phyloP scores from a whole-genome alignment of 2,888 invertebrate species.

The Philaethria dido region DNA sequence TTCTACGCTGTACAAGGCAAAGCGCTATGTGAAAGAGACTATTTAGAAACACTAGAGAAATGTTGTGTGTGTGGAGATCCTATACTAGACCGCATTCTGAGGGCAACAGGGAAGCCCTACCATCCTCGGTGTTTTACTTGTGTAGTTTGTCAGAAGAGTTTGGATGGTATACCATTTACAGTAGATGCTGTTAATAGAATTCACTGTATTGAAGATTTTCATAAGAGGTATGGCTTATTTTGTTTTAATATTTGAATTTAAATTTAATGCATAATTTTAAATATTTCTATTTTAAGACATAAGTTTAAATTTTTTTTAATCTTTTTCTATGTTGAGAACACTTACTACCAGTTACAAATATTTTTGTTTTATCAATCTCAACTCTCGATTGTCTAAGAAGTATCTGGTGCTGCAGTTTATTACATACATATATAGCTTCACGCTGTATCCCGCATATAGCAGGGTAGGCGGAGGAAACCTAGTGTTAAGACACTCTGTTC shows the following conservation, averaged over 20 bases:
- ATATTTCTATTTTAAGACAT: too few species aligned
- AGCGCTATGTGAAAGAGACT: slow-evolving; percentile 98
- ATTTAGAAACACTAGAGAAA: slow-evolving; percentile 97
- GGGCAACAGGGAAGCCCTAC: slow-evolving; percentile 98
- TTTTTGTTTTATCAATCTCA: too few species aligned
- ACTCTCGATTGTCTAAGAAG: too few species aligned
- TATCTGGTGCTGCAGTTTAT: too few species aligned
- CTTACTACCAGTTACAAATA: too few species aligned
- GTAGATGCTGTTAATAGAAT: slow-evolving; percentile 99
- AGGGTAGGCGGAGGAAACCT: too few species aligned
- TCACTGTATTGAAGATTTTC: slow-evolving; percentile 99
- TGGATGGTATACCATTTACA: slow-evolving; percentile 99
- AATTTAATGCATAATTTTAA: too few species aligned
- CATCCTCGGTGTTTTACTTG: slow-evolving; percentile 99
- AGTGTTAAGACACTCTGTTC: too few species aligned
- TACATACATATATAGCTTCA: too few species aligned
- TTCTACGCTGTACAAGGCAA: slow-evolving; percentile 98
- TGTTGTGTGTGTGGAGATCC: slow-evolving; percentile 98
- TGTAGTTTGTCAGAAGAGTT: slow-evolving; percentile 95
- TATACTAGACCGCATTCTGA: slow-evolving; percentile 95
- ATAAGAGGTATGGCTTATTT: slow-evolving; percentile 89
- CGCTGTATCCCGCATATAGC: too few species aligned
- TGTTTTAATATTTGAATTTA: background rate
- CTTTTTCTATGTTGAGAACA: too few species aligned
- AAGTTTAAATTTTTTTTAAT: too few species aligned